Percentiles rank a stretch among this genome's conserved stretches.
Conservation (phyloP, 30 jellyfish, hydroid and myxozoan species). For the Turritopsis dohrnii region DNA sequence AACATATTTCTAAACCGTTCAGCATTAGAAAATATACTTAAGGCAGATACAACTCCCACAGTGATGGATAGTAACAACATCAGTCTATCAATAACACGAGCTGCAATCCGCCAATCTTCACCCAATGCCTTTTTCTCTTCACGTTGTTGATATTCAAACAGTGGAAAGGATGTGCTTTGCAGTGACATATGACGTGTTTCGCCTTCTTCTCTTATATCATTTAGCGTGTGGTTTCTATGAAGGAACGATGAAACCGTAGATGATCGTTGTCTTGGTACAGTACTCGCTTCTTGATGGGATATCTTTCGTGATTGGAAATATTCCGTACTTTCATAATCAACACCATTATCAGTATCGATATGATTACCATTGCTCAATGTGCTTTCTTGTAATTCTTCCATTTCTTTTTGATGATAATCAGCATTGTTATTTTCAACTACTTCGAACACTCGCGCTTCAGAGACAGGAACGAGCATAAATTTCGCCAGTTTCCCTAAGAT, state of each 20-base stretch:
- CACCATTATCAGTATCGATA: not conserved
- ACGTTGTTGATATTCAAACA: not conserved
- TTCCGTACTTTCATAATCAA: not conserved
- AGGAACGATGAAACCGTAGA: not conserved
- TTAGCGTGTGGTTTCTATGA: not conserved
- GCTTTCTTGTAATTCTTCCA: not conserved
- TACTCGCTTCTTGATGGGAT: not conserved
- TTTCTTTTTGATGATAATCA: not conserved
- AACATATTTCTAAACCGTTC: slow-evolving; percentile 60
- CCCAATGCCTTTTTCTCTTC: slow-evolving; percentile 39
- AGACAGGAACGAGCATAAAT: slow-evolving; percentile 51
- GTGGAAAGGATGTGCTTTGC: slow-evolving; percentile 15
- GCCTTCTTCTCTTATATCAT: not conserved
- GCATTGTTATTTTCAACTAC: slow-evolving; percentile 3
- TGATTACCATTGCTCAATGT: not conserved
- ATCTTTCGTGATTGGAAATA: not conserved
- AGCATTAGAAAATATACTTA: slow-evolving; percentile 68
- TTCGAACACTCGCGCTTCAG: slow-evolving; percentile 21
- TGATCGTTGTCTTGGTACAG: not conserved
- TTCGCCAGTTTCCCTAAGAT: slow-evolving; percentile 67
- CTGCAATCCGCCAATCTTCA: slow-evolving; percentile 84
- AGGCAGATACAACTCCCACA: slow-evolving; percentile 75
- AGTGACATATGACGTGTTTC: not conserved
- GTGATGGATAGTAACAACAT: slow-evolving; percentile 57
- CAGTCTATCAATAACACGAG: slow-evolving; percentile 74